Base-by-base conservation (phyloP, 2,797 vertebrate species). In the Epinephelus awoara region DNA sequence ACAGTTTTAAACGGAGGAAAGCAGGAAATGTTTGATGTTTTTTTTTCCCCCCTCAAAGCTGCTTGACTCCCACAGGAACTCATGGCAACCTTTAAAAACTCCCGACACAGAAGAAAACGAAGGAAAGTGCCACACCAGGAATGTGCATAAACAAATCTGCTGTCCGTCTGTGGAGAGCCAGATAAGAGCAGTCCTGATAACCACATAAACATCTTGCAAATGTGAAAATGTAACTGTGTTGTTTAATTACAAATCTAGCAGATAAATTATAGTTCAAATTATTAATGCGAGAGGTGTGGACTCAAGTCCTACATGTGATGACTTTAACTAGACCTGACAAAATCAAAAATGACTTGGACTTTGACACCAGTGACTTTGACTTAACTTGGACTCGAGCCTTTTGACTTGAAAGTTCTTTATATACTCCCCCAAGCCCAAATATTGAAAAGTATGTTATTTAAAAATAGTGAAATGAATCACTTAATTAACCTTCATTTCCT, bases 11-110 rank as follows among this genome's bases (percentile, higher is more conserved):
- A 80, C 15, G 54, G 47, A 79, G 65, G 62, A 86, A 79, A 64
- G 38, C 85, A 89, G 90, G 84, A 92, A 90, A 85, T 79, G 66
- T 78, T 86, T 76, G 90, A 85, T 79, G 66, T 66, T 64, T 56
- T 21, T 44, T 49, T 47, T 19, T 12, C 0, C 54, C 44, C 15
- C 40, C 15, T 40, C 55, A 65, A 76, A 64, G 50, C 72, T 65
- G 64, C 84, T 80, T 40, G 21, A 61, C 49, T 86, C 85, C 83
- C 79, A 88, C 80, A 80, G 74, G 84, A 92, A 91, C 69, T 83
- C 52, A 11, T n/a, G n/a, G 57, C 67, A 77, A 82, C 7, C 27
- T 78, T 58, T 57, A 38, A 73, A 77, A 82, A 79, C 70, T 79
- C 9, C 1, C 11, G 17, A 56, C 70, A 67, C 25, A 47, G 17